These are phyloP conservation scores for Trissonchulus latispiculum DNA, from an alignment of 2,888 invertebrate species.

Conservation along the genomic window DNA sequence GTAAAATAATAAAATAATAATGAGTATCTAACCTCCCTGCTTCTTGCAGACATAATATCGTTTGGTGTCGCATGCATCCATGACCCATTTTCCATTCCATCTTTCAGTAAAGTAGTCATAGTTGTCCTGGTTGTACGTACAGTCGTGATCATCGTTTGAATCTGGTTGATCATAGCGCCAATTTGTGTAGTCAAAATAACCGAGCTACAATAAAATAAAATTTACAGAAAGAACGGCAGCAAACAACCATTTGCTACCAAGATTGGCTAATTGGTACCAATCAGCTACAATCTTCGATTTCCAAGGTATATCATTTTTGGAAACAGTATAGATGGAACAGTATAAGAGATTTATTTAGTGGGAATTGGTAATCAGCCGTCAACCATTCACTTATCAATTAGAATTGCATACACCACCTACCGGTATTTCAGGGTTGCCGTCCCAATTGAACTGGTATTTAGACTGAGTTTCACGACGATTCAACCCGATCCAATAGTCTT, in stretches of 20 bases:
- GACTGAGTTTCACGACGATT: background rate
- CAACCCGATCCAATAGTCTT: background rate
- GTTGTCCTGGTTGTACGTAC: background rate
- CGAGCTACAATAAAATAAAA: too few relatives aligned
- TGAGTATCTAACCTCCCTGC: background rate
- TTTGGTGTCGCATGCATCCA: background rate
- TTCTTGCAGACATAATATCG: constrained; percentile 12
- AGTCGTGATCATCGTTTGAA: background rate
- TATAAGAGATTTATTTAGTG: too few relatives aligned
- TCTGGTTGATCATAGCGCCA: background rate
- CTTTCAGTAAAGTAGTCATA: background rate
- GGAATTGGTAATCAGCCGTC: too few relatives aligned
- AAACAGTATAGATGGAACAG: background rate
- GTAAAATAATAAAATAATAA: background rate
- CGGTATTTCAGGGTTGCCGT: background rate
- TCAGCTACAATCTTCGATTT: background rate
- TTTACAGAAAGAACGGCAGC: too few relatives aligned
- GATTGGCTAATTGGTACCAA: too few relatives aligned
- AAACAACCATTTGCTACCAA: too few relatives aligned
- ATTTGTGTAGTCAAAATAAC: background rate
- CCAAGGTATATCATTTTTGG: background rate
- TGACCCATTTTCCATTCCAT: background rate
- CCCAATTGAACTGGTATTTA: background rate
- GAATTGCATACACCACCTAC: too few relatives aligned
- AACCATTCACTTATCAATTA: too few relatives aligned